phyloP scores from a whole-genome alignment of 1,140 invertebrate genomes.

The Micrasema longulum region DNA sequence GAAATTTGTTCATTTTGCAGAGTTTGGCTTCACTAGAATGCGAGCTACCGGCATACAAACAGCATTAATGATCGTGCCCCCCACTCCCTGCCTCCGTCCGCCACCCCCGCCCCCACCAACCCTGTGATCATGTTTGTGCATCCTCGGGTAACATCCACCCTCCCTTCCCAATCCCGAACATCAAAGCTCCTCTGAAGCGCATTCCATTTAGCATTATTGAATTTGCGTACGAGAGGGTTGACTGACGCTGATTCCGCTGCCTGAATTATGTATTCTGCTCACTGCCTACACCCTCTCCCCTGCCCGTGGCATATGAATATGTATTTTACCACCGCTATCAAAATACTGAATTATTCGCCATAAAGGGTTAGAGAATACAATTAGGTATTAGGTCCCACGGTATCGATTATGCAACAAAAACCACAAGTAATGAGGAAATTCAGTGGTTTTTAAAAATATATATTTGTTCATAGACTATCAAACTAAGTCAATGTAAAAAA shows the following conservation, averaged over 20 bases:
- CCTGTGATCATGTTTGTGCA: constrained; percentile 41
- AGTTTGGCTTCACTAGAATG: constrained; percentile 29
- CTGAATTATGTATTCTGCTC: too few relatives aligned
- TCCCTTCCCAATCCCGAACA: constrained; percentile 31
- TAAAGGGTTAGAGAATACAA: too few relatives aligned
- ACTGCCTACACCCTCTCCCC: background rate
- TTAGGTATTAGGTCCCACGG: too few relatives aligned
- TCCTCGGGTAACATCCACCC: constrained; percentile 13
- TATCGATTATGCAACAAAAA: too few relatives aligned
- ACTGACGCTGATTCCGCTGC: constrained; percentile 29
- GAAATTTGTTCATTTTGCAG: constrained; percentile 34
- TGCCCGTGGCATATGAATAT: constrained; percentile 22
- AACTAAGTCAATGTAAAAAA: too few relatives aligned
- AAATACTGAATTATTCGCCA: too few relatives aligned
- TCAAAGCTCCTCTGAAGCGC: constrained; percentile 49
- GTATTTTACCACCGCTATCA: constrained; percentile 2
- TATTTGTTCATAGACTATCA: too few relatives aligned
- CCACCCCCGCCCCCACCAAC: background rate
- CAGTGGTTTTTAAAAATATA: too few relatives aligned
- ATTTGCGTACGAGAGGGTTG: constrained; percentile 39
- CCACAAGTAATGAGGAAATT: too few relatives aligned
- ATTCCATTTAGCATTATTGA: constrained; percentile 49
- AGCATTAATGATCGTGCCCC: constrained; percentile 24
- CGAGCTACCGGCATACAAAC: constrained; percentile 22
- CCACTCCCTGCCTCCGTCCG: background rate